These are phyloP conservation scores for Arrhopalites spinosus DNA, from an alignment of 2,888 invertebrate genomes.

Conservation along the genomic window DNA sequence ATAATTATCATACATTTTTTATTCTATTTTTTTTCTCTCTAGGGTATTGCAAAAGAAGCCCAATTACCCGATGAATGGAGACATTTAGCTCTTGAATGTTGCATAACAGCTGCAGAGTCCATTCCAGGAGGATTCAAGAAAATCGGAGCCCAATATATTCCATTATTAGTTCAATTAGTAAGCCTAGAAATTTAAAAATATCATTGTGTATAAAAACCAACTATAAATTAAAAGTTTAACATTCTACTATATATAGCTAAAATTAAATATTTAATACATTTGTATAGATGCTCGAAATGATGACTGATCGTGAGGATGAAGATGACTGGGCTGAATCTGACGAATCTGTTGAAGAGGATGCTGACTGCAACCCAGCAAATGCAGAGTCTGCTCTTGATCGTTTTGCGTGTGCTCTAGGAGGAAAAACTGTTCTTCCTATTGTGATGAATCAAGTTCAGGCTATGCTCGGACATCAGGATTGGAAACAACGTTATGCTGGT, in stretches of 20 bases:
- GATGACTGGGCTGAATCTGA: slow-evolving; percentile 70
- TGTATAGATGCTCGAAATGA: slow-evolving; percentile 86
- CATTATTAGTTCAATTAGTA: slow-evolving; percentile 58
- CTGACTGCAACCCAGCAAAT: slow-evolving; percentile 82
- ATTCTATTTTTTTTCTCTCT: too few relatives aligned
- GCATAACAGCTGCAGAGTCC: slow-evolving; percentile 83
- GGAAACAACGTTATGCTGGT: slow-evolving; percentile 93
- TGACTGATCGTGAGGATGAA: slow-evolving; percentile 96
- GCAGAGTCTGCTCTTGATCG: slow-evolving; percentile 97
- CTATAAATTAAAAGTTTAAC: too few relatives aligned
- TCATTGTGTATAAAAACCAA: background rate
- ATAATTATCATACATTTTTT: too few relatives aligned
- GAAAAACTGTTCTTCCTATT: slow-evolving; percentile 86
- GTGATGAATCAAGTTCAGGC: slow-evolving; percentile 82
- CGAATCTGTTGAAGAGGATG: slow-evolving; percentile 85
- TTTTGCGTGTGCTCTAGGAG: slow-evolving; percentile 95
- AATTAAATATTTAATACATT: too few relatives aligned
- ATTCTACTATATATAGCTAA: too few relatives aligned
- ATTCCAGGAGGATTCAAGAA: slow-evolving; percentile 97
- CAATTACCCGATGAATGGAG: slow-evolving; percentile 49
- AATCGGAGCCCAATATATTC: slow-evolving; percentile 81
- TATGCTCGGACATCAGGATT: slow-evolving; percentile 82
- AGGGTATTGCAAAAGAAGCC: slow-evolving; percentile 46
- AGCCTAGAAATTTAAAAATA: slow-evolving; percentile 13
- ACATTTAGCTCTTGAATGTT: slow-evolving; percentile 59